Percentiles rank a stretch among this genome's conserved stretches.
Conservation (phyloP, 2,888 invertebrate species). For the Aphidoletes aphidimyza region DNA sequence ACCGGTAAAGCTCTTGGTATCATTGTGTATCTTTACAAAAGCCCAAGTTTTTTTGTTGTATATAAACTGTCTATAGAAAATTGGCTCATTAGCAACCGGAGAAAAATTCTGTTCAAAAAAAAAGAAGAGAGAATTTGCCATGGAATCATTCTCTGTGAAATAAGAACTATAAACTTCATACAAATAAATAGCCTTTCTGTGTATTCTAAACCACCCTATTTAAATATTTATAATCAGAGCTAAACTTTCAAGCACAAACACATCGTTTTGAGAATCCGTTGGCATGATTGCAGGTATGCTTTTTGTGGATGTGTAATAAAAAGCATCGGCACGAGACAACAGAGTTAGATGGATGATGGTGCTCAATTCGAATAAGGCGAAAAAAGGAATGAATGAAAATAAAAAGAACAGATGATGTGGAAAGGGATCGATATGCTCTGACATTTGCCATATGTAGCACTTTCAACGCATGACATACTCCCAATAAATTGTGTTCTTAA, state of each 20-base stretch:
- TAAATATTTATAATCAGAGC: not conserved
- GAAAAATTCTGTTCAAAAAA: not conserved
- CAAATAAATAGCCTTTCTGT: not conserved
- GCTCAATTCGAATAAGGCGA: not conserved
- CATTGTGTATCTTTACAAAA: no score
- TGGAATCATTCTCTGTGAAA: no score
- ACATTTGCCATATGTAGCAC: not conserved
- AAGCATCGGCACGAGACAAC: not conserved
- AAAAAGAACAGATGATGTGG: no score
- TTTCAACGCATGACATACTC: not conserved
- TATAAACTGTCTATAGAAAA: no score
- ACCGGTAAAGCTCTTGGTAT: no score
- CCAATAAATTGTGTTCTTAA: no score
- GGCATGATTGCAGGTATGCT: not conserved
- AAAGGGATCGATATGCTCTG: not conserved
- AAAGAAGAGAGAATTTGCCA: not conserved
- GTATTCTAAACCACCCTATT: not conserved
- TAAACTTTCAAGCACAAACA: not conserved
- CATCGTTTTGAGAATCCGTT: not conserved
- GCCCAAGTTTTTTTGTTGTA: not conserved
- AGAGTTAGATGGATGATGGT: not conserved
- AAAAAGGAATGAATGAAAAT: not conserved
- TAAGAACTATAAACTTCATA: not conserved
- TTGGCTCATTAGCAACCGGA: no score
- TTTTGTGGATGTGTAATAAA: not conserved